A percentile compares a stretch with the other conserved stretches of the same genome.
Evolutionary conservation across 2,113 vertebrate genomes (phyloP).

Genomic region (Siniperca knerii): DNA sequence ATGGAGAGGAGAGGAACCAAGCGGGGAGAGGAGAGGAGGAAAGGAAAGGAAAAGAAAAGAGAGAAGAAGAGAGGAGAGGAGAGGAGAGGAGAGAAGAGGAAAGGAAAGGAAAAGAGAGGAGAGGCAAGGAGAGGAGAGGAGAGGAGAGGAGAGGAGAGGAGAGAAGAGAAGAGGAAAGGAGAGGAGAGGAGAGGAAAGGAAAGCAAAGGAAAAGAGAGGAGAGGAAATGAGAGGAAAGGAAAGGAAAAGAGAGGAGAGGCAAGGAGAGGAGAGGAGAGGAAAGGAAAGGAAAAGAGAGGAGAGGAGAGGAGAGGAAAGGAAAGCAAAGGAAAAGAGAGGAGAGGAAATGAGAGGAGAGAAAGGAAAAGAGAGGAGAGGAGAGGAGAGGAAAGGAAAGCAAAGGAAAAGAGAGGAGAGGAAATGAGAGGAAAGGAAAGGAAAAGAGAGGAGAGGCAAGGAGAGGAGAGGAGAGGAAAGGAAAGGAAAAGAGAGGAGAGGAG

Average conservation of each 20-base stretch:
- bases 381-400: neutral
- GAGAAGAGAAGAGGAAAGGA: neutral
- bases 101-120: neutral
- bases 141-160: neutral
- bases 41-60: too few species aligned
- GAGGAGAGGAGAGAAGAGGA: neutral
- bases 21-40: neutral
- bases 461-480: neutral
- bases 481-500: neutral
- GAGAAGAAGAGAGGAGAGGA: too few species aligned
- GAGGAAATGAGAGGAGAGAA: constrained; percentile 1
- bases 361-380: too few species aligned
- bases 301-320: too few species aligned
- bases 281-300: neutral
- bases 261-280: neutral
- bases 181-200: neutral
- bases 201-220: too few species aligned
- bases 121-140: neutral
- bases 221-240: too few species aligned
- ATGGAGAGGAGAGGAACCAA: constrained; percentile 53
- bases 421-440: too few species aligned
- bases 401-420: too few species aligned
- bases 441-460: too few species aligned
- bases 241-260: too few species aligned
- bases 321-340: neutral